phyloP scores from a whole-genome alignment of 2,113 vertebrate genomes.

The Gambusia affinis region DNA sequence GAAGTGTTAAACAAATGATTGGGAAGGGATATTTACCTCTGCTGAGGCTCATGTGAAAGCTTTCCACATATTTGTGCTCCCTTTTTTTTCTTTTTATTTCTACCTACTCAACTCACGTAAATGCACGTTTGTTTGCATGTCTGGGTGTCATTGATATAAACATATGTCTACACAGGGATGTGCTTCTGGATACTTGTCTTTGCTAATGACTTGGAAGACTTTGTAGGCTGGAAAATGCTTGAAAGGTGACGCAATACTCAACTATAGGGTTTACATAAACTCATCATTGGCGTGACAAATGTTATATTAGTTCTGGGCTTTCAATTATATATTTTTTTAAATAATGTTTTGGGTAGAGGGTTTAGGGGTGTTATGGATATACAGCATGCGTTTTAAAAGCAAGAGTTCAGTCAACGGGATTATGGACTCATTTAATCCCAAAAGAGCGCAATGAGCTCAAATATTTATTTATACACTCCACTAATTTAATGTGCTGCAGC shows the following conservation, averaged over 20 bases:
- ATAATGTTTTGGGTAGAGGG: not conserved
- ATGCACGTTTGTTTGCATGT: constrained; percentile 10
- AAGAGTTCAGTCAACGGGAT: no score
- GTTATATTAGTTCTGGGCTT: not conserved
- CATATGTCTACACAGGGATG: constrained; percentile 16
- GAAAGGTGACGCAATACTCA: not conserved
- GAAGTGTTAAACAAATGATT: constrained; percentile 48
- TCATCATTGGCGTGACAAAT: not conserved
- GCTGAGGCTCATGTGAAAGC: constrained; percentile 27
- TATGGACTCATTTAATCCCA: no score
- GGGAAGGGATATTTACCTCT: constrained; percentile 44
- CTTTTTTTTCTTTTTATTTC: constrained; percentile 2
- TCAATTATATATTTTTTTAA: not conserved
- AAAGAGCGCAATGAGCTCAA: no score
- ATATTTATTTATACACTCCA: no score
- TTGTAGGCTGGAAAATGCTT: not conserved
- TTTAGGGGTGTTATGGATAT: not conserved
- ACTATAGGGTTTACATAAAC: not conserved
- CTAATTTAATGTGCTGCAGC: no score
- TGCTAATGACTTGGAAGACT: constrained; percentile 63
- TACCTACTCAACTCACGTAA: not conserved
- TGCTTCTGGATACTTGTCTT: constrained; percentile 55
- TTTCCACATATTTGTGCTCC: constrained; percentile 15
- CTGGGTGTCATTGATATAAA: constrained; percentile 10
- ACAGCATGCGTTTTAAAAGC: not conserved